Evolutionary conservation across 2,888 invertebrate genomes (phyloP), one percentile per base, ranked within the genome.

Genomic region (Barypeithes pellucidus): DNA sequence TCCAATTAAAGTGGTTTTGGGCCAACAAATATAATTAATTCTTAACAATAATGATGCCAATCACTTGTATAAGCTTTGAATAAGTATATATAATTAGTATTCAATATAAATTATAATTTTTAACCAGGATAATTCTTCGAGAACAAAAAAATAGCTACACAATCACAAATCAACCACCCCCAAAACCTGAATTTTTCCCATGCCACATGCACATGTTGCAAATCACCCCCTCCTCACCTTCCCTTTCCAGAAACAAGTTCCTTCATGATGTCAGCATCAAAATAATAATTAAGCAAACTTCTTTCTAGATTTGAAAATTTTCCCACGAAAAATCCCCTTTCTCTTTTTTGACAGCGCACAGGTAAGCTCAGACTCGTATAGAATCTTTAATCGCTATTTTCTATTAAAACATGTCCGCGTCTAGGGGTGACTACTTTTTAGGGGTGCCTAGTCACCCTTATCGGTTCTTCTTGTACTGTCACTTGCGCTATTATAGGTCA

Each of bases 391-490:
- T 68, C 73, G 63, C 39, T 60, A 62, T 68, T 73, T 67, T 73
- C 73, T 73, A 73, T 73, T 68, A 68, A 68, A 73, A 68, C 68
- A 65, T 62, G 52, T 36, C 39, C 45, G 52, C 43, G 47, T 63
- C 63, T 68, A 63, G 67, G 67, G 73, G 73, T 36, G 61, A 62
- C 61, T 29, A 50, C 29, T 54, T 73, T 67, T 63, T 43, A 61
- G 73, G 72, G 73, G 73, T 67, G 73, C 54, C 59, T 62, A 57
- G 33, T 67, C 73, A 68, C 68, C 67, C 68, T 63, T 68, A 62
- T 62, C 62, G 62, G 57, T 41, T 54, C 47, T 50, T 65, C 65
- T 70, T 52, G 71, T 54, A 62, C 52, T 72, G 72, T 67, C 72
- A 72, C 72, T 72, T 72, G 72, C 50, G 50, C 50, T 59, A 65